phyloP scores from a whole-genome alignment of 1,140 invertebrate species.

The Tetranychus urticae region DNA sequence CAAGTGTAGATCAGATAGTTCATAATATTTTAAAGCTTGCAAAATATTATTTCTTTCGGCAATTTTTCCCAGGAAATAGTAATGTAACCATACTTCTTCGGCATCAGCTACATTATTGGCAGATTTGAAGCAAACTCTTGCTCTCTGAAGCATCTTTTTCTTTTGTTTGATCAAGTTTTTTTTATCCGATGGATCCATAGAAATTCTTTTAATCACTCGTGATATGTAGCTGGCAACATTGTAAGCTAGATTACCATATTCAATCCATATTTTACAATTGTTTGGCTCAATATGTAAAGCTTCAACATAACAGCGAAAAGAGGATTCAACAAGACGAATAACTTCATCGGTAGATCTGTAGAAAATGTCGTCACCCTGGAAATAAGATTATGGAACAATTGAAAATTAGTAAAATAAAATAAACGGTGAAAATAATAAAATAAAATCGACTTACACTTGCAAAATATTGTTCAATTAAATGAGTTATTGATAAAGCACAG shows the following conservation, averaged over 20 bases:
- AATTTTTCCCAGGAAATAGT: slow-evolving; percentile 81
- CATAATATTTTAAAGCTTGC: slow-evolving; percentile 6
- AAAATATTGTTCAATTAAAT: slow-evolving; percentile 41
- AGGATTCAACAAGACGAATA: slow-evolving; percentile 37
- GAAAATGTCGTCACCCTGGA: background rate
- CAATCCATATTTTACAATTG: slow-evolving; percentile 51
- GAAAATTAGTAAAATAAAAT: too few species aligned
- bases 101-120: slow-evolving; percentile 31
- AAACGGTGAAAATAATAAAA: too few species aligned
- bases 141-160: slow-evolving; percentile 44
- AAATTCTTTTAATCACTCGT: slow-evolving; percentile 30
- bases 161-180: slow-evolving; percentile 41
- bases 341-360: slow-evolving; percentile 27
- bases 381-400: background rate
- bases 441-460: background rate
- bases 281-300: slow-evolving; percentile 42
- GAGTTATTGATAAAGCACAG: slow-evolving; percentile 52
- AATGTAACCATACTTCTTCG: slow-evolving; percentile 60
- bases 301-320: slow-evolving; percentile 47
- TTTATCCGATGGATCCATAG: slow-evolving; percentile 30
- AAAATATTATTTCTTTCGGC: slow-evolving; percentile 48
- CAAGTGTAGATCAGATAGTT: slow-evolving; percentile 28
- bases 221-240: slow-evolving; percentile 65
- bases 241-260: slow-evolving; percentile 65
- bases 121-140: slow-evolving; percentile 46